Conservation (phyloP, 2,888 invertebrate species). For the Muschampia plurimacula region DNA sequence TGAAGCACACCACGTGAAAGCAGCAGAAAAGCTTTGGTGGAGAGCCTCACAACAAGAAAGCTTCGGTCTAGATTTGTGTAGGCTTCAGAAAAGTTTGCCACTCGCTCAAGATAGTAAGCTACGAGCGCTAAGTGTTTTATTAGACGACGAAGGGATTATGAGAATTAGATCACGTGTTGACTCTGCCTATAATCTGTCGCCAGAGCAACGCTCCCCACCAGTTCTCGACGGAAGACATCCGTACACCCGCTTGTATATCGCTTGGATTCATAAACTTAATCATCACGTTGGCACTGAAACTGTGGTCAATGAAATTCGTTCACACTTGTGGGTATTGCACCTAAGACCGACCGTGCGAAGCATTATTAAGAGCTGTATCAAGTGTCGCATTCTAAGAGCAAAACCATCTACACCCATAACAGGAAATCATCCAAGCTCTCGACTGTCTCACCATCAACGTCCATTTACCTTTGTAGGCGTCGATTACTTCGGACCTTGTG, state of each 20-base stretch:
- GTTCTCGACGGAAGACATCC: background rate
- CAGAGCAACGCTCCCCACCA: background rate
- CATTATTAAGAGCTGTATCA: background rate
- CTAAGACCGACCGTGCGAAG: background rate
- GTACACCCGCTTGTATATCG: background rate
- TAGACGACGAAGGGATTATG: background rate
- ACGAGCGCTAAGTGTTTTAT: background rate
- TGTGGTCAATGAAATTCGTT: conserved; percentile 1
- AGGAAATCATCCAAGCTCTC: background rate
- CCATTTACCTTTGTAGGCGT: background rate
- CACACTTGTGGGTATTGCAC: background rate
- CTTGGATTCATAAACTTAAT: background rate
- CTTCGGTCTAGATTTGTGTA: background rate
- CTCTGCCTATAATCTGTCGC: background rate
- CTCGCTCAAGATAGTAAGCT: background rate
- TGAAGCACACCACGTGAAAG: background rate
- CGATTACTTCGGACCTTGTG: background rate
- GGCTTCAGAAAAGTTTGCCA: background rate
- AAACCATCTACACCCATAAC: background rate
- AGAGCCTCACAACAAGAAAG: background rate
- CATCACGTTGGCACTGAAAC: background rate
- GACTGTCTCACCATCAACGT: background rate
- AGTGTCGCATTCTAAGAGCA: background rate
- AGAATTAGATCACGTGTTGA: background rate
- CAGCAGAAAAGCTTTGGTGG: background rate